Evolutionary conservation across 2,797 vertebrate genomes (phyloP), one percentile per base, ranked within the genome.

Genomic region (Phalloptychus januarius): DNA sequence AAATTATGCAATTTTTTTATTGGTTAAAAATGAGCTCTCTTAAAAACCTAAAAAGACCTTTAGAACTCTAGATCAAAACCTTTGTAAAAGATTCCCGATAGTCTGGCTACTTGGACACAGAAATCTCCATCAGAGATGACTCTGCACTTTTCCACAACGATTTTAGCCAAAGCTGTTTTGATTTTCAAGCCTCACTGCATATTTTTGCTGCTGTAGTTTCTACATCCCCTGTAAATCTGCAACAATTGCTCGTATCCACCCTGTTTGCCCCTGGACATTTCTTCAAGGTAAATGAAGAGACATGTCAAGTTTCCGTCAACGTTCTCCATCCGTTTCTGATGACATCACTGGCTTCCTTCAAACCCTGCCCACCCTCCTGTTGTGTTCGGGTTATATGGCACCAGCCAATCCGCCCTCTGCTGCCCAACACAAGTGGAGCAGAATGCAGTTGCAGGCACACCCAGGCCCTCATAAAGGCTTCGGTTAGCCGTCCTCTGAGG

Each of bases 381-480:
- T 16, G 16, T 71, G 25, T n/a, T 18, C 44, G 5, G 44, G n/a
- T 71, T 71, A 20, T 33, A 33, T 48, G 16, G 44, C 42, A 48
- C 28, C 45, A 23, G 7, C 33, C 45, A 72, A 48, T 48, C 45
- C 18, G 28, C 70, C 52, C 44, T 48, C 45, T 31, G 45, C 28
- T 33, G 28, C 44, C 3, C 7, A 71, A 71, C 44, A 61, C 58
- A 61, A 61, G 58, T 61, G 31, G 58, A 61, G 31, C 15, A 61
- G 58, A 61, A 61, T 71, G 70, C 70, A 45, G 44, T 46, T 31
- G 28, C 70, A 18, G 70, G 36, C 44, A 72, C 70, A 48, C 45
- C 45, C 70, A 36, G 28, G 3, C 18, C 44, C 45, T 48, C 46
- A 10, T 46, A 31, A 38, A 67, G 36, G 33, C 18, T 4, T 65